Evolutionary conservation across 2,797 vertebrate species (phyloP), one percentile per base, ranked within the genome.

Genomic region (Aeoliscus strigatus): DNA sequence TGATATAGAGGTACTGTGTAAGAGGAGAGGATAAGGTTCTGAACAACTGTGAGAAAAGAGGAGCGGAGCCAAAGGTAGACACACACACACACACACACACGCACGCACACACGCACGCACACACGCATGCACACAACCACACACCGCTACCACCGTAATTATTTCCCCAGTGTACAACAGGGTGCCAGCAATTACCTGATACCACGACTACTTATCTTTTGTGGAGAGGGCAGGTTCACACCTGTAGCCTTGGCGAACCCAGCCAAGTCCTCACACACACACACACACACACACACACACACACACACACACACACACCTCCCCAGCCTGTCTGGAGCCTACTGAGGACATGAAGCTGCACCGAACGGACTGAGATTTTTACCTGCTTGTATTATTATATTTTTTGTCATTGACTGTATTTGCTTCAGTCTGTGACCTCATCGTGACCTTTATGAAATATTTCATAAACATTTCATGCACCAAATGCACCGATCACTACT

Each of bases 151-250:
- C 70, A 70, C 72, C 52, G 14, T 84, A 80, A 85, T 87, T 84
- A 85, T 83, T 84, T 81, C 62, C 59, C 66, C 56, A 51, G 63
- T 47, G 42, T 82, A 80, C 81, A 80, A 84, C 76, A 75, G 55
- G 51, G 51, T 86, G 77, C 75, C 82, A 82, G 85, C 70, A 83
- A 87, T 85, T 81, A 85, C 73, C 80, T 86, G 84, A 87, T 83
- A 87, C 62, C 69, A 58, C 56, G 39, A 62, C 59, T 77, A 61
- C 70, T 86, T 84, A 79, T 80, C 79, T 80, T 60, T 51, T 33
- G 27, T 18, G 39, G 30, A 39, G 51, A 70, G 65, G 73, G 66
- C 84, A 83, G 70, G 85, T 84, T 77, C 42, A 68, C 65, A 75
- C 85, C 70, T 69, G 83, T 44, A 50, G 55, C 32, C 42, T 48